Conservation (phyloP, 2,113 vertebrate genomes). For the Thomomys bottae region DNA sequence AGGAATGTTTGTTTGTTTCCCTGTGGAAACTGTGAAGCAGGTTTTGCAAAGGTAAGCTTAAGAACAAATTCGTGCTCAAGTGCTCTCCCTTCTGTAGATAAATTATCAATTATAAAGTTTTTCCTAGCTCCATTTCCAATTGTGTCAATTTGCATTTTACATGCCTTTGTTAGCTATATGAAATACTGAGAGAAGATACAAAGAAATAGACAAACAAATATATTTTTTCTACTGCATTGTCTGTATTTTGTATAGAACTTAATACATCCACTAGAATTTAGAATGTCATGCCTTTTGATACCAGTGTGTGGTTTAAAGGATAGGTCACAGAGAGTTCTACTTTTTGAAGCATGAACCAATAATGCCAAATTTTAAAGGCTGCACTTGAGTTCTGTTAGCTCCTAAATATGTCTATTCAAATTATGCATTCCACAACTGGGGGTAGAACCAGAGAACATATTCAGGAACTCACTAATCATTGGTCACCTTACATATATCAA, state of each 20-base stretch:
- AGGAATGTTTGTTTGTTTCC: not conserved
- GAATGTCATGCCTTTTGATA: not conserved
- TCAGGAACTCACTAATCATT: not conserved
- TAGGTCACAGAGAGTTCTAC: not conserved
- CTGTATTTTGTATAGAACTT: not conserved
- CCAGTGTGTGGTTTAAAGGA: not conserved
- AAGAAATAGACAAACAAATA: slow-evolving; percentile 43
- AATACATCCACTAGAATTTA: not conserved
- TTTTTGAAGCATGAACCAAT: not conserved
- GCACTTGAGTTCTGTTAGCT: not conserved
- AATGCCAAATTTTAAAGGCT: not conserved
- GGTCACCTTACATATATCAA: not conserved
- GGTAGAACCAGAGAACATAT: not conserved
- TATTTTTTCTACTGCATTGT: not conserved
- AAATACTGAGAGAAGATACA: slow-evolving; percentile 25
- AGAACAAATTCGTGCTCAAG: not conserved
- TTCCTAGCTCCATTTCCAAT: not conserved
- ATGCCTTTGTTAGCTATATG: not conserved
- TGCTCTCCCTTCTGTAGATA: not conserved
- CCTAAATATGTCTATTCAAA: not conserved
- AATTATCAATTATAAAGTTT: not conserved
- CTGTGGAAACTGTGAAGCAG: not conserved
- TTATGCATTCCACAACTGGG: not conserved
- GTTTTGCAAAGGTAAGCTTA: not conserved
- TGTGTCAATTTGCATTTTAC: not conserved